Evolutionary conservation across 2,113 vertebrate genomes (phyloP), one percentile per base, ranked within the genome.

Genomic region (Gracilinanus agilis): DNA sequence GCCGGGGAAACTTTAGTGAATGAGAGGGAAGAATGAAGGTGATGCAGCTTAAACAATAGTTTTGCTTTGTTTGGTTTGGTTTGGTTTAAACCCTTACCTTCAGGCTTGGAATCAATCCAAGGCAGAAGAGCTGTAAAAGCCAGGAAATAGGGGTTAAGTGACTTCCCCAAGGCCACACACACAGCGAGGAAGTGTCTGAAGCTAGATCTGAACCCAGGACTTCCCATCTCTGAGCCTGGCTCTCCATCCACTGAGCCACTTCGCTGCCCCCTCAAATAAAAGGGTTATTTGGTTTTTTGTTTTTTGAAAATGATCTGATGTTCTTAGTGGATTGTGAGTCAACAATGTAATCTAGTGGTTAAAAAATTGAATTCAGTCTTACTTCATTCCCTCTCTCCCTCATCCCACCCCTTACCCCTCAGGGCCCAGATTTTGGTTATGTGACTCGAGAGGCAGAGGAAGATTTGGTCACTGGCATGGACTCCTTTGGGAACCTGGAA

Each of bases 401-500:
- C 67, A 53, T n/a, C 34, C 0, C 0, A 23, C 44, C 1, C 92
- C 0, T 44, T 56, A 58, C 75, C 19, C 40, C 1, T 24, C 96
- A 99, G 99, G 99, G 99, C 2, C 99, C 99, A 0, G 99, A 99
- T 97, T 99, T 99, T 55, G 99, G 99, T 93, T 99, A 99, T 0
- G 99, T 99, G 98, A 99, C 99, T 0, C 98, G 98, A 1, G 91
- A 96, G 8, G 91, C 98, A 0, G 11, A 92, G 0, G 23, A 90
- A 5, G 93, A 61, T 0, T 44, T 91, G 0, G 89, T 99, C 54
- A 98, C 91, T 91, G 98, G 98, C 92, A 97, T 99, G 1, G 99
- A 99, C 94, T 99, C 99, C 0, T 99, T 99, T 0, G 99, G 99
- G 27, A 99, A 99, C 93, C 98, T 99, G 98, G 99, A 99, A 1